Evolutionary conservation across 2,888 invertebrate species (phyloP), one percentile per base, ranked within the genome.

Genomic region (Drosophila merina): DNA sequence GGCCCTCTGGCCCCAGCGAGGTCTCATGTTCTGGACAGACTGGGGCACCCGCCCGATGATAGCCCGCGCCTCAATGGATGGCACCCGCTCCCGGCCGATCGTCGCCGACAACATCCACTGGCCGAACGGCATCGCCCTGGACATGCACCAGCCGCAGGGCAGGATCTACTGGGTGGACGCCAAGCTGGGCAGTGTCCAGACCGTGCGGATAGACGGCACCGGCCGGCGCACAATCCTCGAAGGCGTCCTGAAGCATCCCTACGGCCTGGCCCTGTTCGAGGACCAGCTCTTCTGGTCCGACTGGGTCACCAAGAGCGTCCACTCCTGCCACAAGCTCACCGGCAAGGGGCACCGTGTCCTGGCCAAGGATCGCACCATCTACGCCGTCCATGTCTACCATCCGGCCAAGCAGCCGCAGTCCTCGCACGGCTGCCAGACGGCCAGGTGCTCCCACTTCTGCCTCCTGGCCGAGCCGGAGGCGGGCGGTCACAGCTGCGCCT

Each of bases 21-120:
- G 96, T 93, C 95, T 92, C 79, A 95, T 99, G 95, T 98, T 95
- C 92, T 99, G 98, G 98, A 95, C 96, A 0, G 98, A 98, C 90
- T 97, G 97, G 96, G 96, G 96, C 3, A 83, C 91, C 0, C 92
- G 92, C 8, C 94, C 96, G 0, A 93, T 95, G 85, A 97, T 99
- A 77, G 96, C 95, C 77, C 92, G 93, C 7, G 94, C 97, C 6
- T 93, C 94, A 6, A 97, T 99, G 98, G 97, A 99, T 91, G 99
- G 98, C 3, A 92, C 93, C 0, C 84, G 93, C 0, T 92, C 94
- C 0, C 89, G 89, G 4, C 88, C 93, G 0, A 93, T 98, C 56
- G 93, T 97, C 0, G 92, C 93, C 0, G 91, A 93, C 0, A 92
- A 96, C 70, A 93, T 95, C 26, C 91, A 92, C 25, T 97, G 96